phyloP scores from a whole-genome alignment of 1,140 invertebrate genomes.

The Drosophila azteca region DNA sequence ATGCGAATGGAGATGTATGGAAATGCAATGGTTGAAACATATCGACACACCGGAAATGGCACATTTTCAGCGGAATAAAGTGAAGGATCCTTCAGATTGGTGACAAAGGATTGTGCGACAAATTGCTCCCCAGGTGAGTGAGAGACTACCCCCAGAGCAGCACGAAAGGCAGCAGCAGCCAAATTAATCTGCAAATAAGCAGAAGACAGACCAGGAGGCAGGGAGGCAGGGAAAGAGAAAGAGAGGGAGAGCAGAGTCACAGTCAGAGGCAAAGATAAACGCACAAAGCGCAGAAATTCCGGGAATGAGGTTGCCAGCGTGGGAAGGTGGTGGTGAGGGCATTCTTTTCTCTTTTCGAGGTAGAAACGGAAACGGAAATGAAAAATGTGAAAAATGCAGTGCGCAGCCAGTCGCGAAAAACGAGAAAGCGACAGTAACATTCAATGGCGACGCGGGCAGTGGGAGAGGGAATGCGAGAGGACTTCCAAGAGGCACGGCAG shows the following conservation, averaged over 20 bases:
- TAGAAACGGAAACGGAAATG: slow-evolving; percentile 74
- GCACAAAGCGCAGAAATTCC: slow-evolving; percentile 47
- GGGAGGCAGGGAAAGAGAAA: slow-evolving; percentile 4
- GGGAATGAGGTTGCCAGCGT: not conserved
- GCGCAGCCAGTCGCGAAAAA: slow-evolving; percentile 48
- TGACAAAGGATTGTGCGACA: slow-evolving; percentile 85
- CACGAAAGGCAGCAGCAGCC: slow-evolving; percentile 84
- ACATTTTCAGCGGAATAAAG: slow-evolving; percentile 84
- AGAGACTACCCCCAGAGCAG: slow-evolving; percentile 84
- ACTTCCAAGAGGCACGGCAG: slow-evolving; percentile 19
- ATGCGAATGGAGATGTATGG: slow-evolving; percentile 80
- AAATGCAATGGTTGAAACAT: slow-evolving; percentile 85
- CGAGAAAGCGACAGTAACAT: slow-evolving; percentile 15
- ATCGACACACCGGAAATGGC: slow-evolving; percentile 86
- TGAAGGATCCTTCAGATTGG: slow-evolving; percentile 84
- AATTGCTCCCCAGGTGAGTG: slow-evolving; percentile 84
- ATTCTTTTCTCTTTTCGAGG: slow-evolving; percentile 36
- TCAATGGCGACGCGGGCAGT: slow-evolving; percentile 5
- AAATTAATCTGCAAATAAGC: slow-evolving; percentile 84
- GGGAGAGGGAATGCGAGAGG: slow-evolving; percentile 18
- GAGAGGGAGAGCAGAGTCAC: not conserved
- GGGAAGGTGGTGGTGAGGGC: not conserved
- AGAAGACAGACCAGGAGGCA: slow-evolving; percentile 13
- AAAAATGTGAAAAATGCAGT: slow-evolving; percentile 75
- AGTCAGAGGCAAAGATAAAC: slow-evolving; percentile 47